These are phyloP conservation scores for Chelonoidis abingdonii DNA, from an alignment of 2,113 vertebrate species.

Conservation along the genomic window DNA sequence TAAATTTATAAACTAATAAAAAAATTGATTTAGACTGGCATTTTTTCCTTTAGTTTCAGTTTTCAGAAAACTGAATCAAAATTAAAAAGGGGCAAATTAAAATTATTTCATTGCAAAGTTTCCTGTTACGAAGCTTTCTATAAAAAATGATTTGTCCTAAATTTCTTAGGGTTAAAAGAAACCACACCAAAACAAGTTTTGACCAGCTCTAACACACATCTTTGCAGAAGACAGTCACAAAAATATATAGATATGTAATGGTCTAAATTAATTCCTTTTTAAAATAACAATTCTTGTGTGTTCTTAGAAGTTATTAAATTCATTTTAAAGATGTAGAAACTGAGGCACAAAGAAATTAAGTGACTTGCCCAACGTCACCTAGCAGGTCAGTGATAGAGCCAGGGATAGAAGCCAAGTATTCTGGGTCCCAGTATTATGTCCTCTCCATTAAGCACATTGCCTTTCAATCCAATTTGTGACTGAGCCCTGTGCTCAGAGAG, in stretches of 20 bases:
- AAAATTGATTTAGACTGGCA: constrained; percentile 50
- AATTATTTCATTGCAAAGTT: neutral
- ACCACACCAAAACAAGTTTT: neutral
- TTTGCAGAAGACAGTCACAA: neutral
- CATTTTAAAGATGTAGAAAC: neutral
- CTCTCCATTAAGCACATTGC: rapidly evolving
- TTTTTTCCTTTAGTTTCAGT: neutral
- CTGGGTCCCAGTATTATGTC: neutral
- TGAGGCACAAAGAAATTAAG: neutral
- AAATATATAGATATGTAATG: neutral
- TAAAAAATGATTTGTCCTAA: neutral
- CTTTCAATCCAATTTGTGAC: neutral
- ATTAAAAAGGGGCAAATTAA: neutral
- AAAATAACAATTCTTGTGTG: neutral
- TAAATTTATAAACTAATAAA: constrained; percentile 54
- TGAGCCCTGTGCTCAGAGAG: neutral
- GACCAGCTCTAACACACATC: rapidly evolving
- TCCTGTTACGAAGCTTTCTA: neutral
- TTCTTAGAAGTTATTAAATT: rapidly evolving
- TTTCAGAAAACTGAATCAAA: neutral
- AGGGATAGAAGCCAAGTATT: neutral
- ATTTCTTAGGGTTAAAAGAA: neutral
- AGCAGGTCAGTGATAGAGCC: neutral
- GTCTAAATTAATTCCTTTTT: neutral
- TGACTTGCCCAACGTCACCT: neutral